Evolutionary conservation across 2,888 invertebrate species (phyloP), one percentile per base, ranked within the genome.

Genomic region (Heptascelio sp.): DNA sequence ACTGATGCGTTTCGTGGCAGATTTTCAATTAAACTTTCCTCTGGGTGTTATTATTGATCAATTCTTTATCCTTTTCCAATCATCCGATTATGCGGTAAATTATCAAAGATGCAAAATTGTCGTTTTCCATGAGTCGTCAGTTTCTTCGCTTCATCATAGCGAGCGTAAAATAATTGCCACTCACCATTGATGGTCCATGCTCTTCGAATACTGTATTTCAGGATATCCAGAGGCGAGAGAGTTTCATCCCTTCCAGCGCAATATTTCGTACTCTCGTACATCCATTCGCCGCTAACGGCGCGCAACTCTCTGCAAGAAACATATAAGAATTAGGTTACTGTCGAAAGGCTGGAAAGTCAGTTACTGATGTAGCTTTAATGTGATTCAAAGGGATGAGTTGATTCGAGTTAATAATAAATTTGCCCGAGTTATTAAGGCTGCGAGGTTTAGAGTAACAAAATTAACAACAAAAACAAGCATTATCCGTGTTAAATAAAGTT

Each of bases 131-230:
- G 49, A 49, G 25, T 64, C 49, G 30, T 15, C 30, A 9, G 26
- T 70, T 68, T 40, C 11, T 72, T 26, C 23, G 46, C 60, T 60
- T 21, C 34, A 71, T 71, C 71, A 34, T 8, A 53, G 37, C 5
- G 25, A 40, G 25, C 9, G 13, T 40, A 25, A 23, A 57, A 65
- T 68, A 59, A 59, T 65, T 15, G 65, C 19, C 51, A 15, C 73
- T 80, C 72, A 96, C 96, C 96, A 87, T 96, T 96, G 90, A 96
- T 96, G 76, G 96, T 96, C 96, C 96, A 96, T 81, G 96, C 96
- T 76, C 96, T 94, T 62, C 95, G 94, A 87, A 97, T 96, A 89
- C 95, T 96, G 87, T 95, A 94, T 88, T 96, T 95, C 87, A 96
- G 94, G 87, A 96, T 94, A 90, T 96, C 96, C 79, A 95, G 94